phyloP scores from a whole-genome alignment of 2,888 invertebrate genomes.

The Mechanitis mazaeus region DNA sequence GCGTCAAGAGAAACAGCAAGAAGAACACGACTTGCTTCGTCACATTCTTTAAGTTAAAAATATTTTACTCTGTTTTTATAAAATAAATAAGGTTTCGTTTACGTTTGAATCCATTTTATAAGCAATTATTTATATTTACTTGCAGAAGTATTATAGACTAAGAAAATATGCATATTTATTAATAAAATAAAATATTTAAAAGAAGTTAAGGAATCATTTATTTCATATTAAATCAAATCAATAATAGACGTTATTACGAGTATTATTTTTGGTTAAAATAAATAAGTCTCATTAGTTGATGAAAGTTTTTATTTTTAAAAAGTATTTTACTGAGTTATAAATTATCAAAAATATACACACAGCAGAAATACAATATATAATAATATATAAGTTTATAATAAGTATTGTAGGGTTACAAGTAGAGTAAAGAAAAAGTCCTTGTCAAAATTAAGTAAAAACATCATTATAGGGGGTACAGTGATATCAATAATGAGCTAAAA shows the following conservation, averaged over 20 bases:
- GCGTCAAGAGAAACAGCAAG: slow-evolving; percentile 89
- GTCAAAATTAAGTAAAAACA: too few relatives aligned
- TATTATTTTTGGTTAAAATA: background rate
- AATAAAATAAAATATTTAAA: background rate
- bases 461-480: too few relatives aligned
- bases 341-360: too few relatives aligned
- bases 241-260: background rate
- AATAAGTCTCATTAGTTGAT: background rate
- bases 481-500: too few relatives aligned
- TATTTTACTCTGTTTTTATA: background rate
- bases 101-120: background rate
- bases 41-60: slow-evolving; percentile 24
- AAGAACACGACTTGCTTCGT: slow-evolving; percentile 53
- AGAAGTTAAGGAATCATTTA: background rate
- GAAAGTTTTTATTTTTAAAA: background rate
- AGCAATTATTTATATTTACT: background rate
- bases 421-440: too few relatives aligned
- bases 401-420: too few relatives aligned
- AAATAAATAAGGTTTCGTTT: background rate
- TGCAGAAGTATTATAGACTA: background rate
- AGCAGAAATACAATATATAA: too few relatives aligned
- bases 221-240: background rate
- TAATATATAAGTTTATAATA: too few relatives aligned
- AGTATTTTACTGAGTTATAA: too few relatives aligned
- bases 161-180: background rate